A percentile compares a stretch with the other conserved stretches of the same genome.
Evolutionary conservation across 2,113 vertebrate genomes (phyloP).

Genomic region (Sinocyclocheilus anophthalmus): DNA sequence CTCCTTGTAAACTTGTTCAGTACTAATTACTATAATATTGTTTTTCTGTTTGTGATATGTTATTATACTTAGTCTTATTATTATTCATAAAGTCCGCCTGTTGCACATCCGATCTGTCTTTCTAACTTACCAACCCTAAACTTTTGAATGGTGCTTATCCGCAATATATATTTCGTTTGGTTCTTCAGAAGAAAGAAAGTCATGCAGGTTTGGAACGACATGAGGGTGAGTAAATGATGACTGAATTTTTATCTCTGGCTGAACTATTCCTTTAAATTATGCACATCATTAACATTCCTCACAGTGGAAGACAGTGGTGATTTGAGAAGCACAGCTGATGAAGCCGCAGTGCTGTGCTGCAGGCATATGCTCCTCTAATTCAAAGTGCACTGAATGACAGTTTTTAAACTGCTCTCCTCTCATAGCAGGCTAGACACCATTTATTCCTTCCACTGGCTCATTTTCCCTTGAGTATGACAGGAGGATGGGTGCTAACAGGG

Average conservation of each 20-base stretch:
- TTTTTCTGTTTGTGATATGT: too few relatives aligned
- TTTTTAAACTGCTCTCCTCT: conserved; percentile 23
- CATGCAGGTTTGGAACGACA: background rate
- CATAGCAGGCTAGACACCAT: background rate
- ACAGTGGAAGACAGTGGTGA: background rate
- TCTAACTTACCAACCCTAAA: background rate
- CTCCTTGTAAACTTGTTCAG: too few relatives aligned
- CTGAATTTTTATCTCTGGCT: background rate
- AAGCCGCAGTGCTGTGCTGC: background rate
- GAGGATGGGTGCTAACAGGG: background rate
- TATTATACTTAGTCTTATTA: too few relatives aligned
- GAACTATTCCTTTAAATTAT: background rate
- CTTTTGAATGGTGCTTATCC: background rate
- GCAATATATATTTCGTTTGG: background rate
- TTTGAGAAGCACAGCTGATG: background rate
- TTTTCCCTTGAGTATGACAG: background rate
- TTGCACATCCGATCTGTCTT: too few relatives aligned
- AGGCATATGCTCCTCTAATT: conserved; percentile 1
- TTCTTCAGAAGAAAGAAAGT: background rate
- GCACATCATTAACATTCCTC: conserved; percentile 9
- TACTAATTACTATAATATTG: too few relatives aligned
- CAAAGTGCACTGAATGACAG: conserved; percentile 5
- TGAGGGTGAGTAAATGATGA: background rate
- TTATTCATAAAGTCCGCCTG: too few relatives aligned
- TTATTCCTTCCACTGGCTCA: background rate